phyloP scores from a whole-genome alignment of 2,888 invertebrate species.

The Brenthis daphne region DNA sequence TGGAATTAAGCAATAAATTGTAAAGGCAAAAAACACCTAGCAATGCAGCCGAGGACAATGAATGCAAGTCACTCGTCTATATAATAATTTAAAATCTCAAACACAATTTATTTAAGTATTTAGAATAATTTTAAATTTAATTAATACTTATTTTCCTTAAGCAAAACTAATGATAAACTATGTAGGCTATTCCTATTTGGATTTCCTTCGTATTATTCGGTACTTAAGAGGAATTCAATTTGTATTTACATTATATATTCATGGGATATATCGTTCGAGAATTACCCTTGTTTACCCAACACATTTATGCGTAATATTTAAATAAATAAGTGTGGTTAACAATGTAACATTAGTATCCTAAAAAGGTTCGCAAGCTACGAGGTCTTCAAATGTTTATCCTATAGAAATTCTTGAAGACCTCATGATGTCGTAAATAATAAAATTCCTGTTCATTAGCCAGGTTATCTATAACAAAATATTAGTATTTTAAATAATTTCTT shows the following conservation, averaged over 20 bases:
- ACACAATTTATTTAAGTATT: too few species aligned
- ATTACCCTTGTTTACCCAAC: neutral
- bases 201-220: too few species aligned
- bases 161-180: too few species aligned
- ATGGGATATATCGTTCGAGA: slow-evolving; percentile 3
- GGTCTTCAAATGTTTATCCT: slow-evolving; percentile 8
- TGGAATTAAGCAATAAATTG: too few species aligned
- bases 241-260: neutral
- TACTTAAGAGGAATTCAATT: too few species aligned
- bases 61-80: too few species aligned
- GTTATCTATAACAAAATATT: neutral
- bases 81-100: too few species aligned
- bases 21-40: too few species aligned
- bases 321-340: slow-evolving; percentile 12
- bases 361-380: slow-evolving; percentile 8
- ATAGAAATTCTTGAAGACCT: slow-evolving; percentile 11
- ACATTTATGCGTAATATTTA: neutral
- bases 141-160: too few species aligned
- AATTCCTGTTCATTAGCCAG: slow-evolving; percentile 4
- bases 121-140: too few species aligned
- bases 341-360: slow-evolving; percentile 2
- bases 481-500: neutral
- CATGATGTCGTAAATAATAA: slow-evolving; percentile 12
- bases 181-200: too few species aligned
- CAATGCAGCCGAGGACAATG: too few species aligned